Conservation (phyloP, 2,113 vertebrate genomes). For the Piliocolobus tephrosceles region DNA sequence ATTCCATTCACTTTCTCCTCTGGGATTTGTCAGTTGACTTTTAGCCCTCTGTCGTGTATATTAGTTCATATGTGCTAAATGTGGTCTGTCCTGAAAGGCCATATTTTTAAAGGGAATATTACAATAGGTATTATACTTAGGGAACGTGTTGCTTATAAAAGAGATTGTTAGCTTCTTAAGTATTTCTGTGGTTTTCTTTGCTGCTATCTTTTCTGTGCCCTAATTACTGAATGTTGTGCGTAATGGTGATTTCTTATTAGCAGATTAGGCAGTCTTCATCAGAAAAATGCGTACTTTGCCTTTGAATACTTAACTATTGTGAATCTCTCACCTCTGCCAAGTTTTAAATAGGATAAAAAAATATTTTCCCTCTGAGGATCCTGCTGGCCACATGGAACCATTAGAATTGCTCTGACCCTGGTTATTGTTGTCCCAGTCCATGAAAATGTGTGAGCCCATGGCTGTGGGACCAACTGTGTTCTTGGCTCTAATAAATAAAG, state of each 20-base stretch:
- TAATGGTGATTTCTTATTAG: background rate
- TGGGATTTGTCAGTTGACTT: background rate
- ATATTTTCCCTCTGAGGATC: background rate
- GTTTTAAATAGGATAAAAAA: slow-evolving; percentile 18
- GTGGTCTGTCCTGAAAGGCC: background rate
- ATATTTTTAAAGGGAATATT: slow-evolving; percentile 8
- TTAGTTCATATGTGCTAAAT: background rate
- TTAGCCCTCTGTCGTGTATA: background rate
- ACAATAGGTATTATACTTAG: background rate
- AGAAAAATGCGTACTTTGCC: background rate
- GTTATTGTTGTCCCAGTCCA: background rate
- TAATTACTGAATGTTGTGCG: background rate
- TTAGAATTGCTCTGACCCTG: background rate
- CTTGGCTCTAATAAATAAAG: background rate
- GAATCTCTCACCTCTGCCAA: background rate
- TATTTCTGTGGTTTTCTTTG: background rate
- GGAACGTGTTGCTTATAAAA: background rate
- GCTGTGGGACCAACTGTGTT: background rate
- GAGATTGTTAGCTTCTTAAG: slow-evolving; percentile 19
- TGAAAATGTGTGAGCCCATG: background rate
- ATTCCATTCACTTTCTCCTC: background rate
- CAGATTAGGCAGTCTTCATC: background rate
- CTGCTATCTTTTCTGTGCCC: background rate
- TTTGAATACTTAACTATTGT: background rate
- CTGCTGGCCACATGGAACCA: background rate